Evolutionary conservation across 2,797 vertebrate genomes (phyloP).

Genomic region (Eulemur albifrons): DNA sequence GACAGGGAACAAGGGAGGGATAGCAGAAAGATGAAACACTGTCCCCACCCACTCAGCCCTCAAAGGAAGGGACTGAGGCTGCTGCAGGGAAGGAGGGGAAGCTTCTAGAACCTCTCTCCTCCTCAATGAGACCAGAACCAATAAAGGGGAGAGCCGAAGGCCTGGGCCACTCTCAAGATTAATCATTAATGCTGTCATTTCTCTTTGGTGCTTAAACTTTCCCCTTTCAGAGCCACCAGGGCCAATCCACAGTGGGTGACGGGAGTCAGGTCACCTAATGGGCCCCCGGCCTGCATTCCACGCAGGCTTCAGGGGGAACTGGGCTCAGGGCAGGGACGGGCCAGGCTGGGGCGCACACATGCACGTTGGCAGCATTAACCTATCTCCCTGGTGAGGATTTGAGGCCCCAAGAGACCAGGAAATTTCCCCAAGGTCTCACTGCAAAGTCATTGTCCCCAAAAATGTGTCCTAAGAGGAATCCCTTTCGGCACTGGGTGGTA

Average conservation of each 20-base stretch:
- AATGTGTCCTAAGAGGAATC: background rate
- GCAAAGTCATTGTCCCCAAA: background rate
- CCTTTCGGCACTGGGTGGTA: background rate
- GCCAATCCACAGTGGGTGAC: background rate
- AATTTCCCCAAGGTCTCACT: background rate
- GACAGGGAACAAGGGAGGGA: background rate
- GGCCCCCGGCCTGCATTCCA: background rate
- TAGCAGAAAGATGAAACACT: background rate
- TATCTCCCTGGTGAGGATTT: background rate
- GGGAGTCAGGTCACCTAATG: background rate
- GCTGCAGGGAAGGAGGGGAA: background rate
- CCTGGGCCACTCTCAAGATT: fast-evolving
- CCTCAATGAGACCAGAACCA: background rate
- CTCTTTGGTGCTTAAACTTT: background rate
- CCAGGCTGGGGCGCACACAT: fast-evolving
- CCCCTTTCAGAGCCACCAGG: background rate
- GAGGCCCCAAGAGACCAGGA: background rate
- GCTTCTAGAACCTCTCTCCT: background rate
- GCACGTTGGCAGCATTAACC: fast-evolving
- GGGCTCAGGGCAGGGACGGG: background rate
- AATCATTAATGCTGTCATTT: background rate
- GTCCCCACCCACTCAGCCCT: background rate
- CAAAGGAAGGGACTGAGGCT: background rate
- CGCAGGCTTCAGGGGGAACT: fast-evolving
- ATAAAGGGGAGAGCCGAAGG: background rate